Conservation (phyloP, 2,888 invertebrate genomes). For the Clitarchus hookeri region DNA sequence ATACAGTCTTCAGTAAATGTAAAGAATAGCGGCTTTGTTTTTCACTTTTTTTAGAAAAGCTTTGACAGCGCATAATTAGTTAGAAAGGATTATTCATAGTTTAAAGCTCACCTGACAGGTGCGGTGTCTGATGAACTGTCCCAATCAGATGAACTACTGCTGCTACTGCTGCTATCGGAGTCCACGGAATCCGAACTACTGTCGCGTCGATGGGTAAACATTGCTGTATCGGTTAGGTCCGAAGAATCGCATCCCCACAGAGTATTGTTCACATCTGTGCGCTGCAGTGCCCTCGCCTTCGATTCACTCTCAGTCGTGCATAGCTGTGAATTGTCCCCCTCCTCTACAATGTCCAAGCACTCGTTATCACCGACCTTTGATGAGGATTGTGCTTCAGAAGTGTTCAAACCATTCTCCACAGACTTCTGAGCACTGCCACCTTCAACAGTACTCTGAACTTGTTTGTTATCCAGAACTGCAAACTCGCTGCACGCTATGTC, state of each 20-base stretch:
- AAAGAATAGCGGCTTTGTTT: too few relatives aligned
- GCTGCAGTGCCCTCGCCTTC: too few relatives aligned
- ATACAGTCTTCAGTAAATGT: too few relatives aligned
- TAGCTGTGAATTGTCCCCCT: not conserved
- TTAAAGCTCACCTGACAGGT: not conserved
- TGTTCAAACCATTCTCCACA: not conserved
- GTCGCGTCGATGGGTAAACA: not conserved
- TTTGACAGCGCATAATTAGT: too few relatives aligned
- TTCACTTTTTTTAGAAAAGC: too few relatives aligned
- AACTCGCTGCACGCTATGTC: not conserved
- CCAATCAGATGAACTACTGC: slow-evolving; percentile 4
- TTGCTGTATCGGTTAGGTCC: not conserved
- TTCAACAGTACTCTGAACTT: not conserved
- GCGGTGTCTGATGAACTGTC: not conserved
- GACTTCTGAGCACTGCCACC: not conserved
- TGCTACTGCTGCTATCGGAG: not conserved
- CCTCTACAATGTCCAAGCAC: not conserved
- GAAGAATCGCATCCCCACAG: not conserved
- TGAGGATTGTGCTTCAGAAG: not conserved
- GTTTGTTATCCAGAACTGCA: not conserved
- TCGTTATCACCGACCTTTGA: not conserved
- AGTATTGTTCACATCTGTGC: not conserved
- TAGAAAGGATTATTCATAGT: too few relatives aligned
- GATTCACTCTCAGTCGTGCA: not conserved
- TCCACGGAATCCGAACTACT: not conserved